Evolutionary conservation across 2,797 vertebrate genomes (phyloP).

Genomic region (Poeciliopsis infans): DNA sequence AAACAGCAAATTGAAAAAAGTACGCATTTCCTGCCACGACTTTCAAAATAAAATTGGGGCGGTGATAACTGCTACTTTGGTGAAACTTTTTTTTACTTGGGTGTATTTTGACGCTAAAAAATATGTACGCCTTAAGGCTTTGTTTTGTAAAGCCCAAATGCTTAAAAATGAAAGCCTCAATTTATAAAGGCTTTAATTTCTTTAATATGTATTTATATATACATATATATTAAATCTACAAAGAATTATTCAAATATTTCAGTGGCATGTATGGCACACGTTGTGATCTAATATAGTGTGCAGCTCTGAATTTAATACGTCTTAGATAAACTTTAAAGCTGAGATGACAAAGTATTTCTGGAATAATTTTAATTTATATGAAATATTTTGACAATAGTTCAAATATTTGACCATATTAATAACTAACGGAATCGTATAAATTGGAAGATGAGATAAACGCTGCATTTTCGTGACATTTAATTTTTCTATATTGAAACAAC

Average conservation of each 20-base stretch:
- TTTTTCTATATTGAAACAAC: background rate
- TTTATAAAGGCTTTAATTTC: too few relatives aligned
- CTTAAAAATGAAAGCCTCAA: too few relatives aligned
- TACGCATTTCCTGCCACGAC: slow-evolving; percentile 23
- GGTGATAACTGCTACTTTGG: background rate
- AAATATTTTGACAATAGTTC: background rate
- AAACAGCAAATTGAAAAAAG: slow-evolving; percentile 16
- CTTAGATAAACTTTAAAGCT: background rate
- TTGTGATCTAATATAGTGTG: background rate
- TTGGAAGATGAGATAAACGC: background rate
- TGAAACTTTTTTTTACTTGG: background rate
- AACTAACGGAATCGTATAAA: background rate
- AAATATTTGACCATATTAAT: background rate
- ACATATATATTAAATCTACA: background rate
- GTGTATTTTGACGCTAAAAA: background rate
- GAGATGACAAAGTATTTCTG: background rate
- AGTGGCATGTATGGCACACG: background rate
- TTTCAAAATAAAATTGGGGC: slow-evolving; percentile 45
- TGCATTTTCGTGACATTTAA: background rate
- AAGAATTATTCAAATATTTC: background rate
- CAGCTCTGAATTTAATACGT: background rate
- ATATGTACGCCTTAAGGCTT: background rate
- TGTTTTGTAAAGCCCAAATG: background rate
- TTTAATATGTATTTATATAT: too few relatives aligned
- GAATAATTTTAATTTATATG: background rate